Base-by-base conservation (phyloP, 2,888 invertebrate genomes). In the Gerris lacustris region DNA sequence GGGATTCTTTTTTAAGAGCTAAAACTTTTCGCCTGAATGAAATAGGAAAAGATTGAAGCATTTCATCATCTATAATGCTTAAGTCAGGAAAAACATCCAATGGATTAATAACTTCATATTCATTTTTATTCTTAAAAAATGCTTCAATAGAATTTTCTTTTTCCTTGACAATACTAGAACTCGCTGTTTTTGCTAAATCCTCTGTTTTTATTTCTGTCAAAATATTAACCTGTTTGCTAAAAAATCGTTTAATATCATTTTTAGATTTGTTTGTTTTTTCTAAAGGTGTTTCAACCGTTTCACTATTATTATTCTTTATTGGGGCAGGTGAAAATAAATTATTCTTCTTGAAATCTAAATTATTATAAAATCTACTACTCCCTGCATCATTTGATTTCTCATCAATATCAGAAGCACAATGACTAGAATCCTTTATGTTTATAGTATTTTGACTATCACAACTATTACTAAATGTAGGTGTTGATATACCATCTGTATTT, bases 31-130 rank as follows among this genome's bases (percentile, higher is more conserved):
- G 75, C 75, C 80, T 80, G 64, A 82, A 76, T 66, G 80, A 74
- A 2, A 74, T 45, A 5, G 83, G 83, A 66, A 83, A 77, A n/a
- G 81, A 75, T 44, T 77, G 74, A 62, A 83, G 75, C 6, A 82
- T 76, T 66, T 77, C 78, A 4, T 78, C 76, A 76, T 83, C 83
- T 44, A 82, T 79, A 55, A 81, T 76, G 68, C 80, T 76, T 31
- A 82, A 75, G 74, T 82, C 79, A 5, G 83, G 83, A 77, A 82
- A 82, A 72, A 83, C 80, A 74, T 82, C 82, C 75, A 77, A 75
- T 66, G 81, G 74, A 73, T 78, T 76, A 9, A 76, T 73, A 73
- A 75, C 75, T 11, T 66, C 67, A 44, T 67, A 31, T 6, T 31
- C 17, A 66, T 67, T 67, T 6, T 43, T 18, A 45, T 45, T 64